Conservation (phyloP, 2,113 vertebrate species). For the Melospiza georgiana region DNA sequence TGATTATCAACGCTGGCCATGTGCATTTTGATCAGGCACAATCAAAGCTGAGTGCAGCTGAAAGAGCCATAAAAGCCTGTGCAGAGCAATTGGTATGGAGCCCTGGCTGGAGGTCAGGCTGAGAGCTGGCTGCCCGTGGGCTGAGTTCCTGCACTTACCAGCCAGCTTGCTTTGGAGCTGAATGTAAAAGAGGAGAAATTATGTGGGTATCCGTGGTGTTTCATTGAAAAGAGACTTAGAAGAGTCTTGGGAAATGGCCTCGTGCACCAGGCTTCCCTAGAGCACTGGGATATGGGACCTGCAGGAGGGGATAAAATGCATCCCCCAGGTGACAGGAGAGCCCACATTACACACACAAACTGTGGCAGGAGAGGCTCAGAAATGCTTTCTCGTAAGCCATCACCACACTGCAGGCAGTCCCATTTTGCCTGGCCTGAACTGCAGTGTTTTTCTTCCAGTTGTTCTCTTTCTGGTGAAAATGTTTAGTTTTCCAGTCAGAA, state of each 20-base stretch:
- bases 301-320: background rate
- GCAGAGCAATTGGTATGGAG: constrained; percentile 17
- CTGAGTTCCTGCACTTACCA: constrained; percentile 3
- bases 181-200: background rate
- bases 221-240: background rate
- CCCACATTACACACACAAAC: background rate
- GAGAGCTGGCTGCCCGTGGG: background rate
- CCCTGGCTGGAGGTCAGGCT: constrained; percentile 23
- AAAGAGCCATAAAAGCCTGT: constrained; percentile 44
- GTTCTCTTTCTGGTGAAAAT: background rate
- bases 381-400: background rate
- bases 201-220: fast-evolving
- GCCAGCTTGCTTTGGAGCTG: background rate
- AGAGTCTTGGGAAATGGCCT: background rate
- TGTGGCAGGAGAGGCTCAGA: background rate
- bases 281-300: background rate
- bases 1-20: constrained; percentile 41
- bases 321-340: background rate
- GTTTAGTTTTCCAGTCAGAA: background rate
- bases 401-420: background rate
- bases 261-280: fast-evolving
- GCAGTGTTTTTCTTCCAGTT: background rate
- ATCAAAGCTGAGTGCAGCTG: constrained; percentile 59
- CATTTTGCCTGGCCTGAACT: background rate
- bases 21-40: constrained; percentile 60